These are phyloP conservation scores for Drosophila parvula DNA, from an alignment of 1,140 invertebrate genomes.

Conservation along the genomic window DNA sequence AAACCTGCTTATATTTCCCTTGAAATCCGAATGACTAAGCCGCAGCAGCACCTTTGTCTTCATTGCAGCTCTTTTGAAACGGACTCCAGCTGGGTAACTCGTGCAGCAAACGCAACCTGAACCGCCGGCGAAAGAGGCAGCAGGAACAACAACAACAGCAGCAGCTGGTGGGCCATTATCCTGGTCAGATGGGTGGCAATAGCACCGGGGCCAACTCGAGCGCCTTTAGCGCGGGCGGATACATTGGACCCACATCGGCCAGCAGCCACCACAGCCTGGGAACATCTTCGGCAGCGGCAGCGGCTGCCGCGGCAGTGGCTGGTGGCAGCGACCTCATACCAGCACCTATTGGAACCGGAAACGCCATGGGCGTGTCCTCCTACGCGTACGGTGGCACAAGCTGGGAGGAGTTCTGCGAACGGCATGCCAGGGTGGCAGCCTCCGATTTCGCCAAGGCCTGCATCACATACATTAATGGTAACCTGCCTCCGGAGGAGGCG, in stretches of 20 bases:
- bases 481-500: constrained; percentile 87
- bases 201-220: constrained; percentile 66
- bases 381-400: constrained; percentile 83
- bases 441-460: constrained; percentile 94
- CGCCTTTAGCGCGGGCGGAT: constrained; percentile 77
- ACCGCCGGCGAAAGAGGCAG: constrained; percentile 51
- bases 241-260: constrained; percentile 69
- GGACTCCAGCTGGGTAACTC: constrained; percentile 62
- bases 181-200: constrained; percentile 68
- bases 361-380: constrained; percentile 50
- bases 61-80: constrained; percentile 34
- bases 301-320: constrained; percentile 45
- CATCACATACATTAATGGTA: constrained; percentile 90
- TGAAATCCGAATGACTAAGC: constrained; percentile 24
- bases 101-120: constrained; percentile 68
- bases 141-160: constrained; percentile 44
- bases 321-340: constrained; percentile 78
- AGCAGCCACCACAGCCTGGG: constrained; percentile 45
- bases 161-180: constrained; percentile 45
- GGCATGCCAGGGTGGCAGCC: constrained; percentile 92
- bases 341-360: constrained; percentile 64
- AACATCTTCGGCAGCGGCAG: constrained; percentile 49
- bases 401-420: constrained; percentile 95
- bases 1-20: background rate
- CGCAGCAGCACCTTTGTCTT: constrained; percentile 2